These are phyloP conservation scores for Helicoverpa assulta DNA, from an alignment of 2,888 invertebrate genomes.

Conservation along the genomic window DNA sequence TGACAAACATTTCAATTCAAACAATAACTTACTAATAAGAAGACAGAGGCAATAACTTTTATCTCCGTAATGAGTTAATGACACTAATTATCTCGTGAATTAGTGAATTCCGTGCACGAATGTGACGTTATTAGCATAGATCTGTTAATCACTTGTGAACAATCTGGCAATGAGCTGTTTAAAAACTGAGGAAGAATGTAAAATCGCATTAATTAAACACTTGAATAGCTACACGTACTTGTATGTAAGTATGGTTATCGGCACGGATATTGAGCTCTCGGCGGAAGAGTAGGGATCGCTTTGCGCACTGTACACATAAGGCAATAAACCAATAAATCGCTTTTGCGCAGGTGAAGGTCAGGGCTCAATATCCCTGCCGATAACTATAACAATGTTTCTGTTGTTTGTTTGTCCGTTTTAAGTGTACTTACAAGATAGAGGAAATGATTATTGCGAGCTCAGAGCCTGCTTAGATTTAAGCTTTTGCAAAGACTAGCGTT, in stretches of 20 bases:
- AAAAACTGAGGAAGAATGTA: conserved; percentile 46
- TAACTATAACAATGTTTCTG: neutral
- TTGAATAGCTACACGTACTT: conserved; percentile 15
- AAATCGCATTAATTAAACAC: conserved; percentile 27
- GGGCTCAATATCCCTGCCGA: too few relatives aligned
- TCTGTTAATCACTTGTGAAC: conserved; percentile 43
- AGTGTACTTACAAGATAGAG: too few relatives aligned
- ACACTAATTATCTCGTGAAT: conserved; percentile 13
- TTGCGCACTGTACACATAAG: too few relatives aligned
- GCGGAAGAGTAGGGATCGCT: too few relatives aligned
- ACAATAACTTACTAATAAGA: neutral
- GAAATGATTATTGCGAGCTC: too few relatives aligned
- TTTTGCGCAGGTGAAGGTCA: too few relatives aligned
- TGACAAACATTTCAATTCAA: neutral
- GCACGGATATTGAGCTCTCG: too few relatives aligned
- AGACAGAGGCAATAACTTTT: neutral
- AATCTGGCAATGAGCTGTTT: conserved; percentile 27
- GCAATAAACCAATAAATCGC: too few relatives aligned
- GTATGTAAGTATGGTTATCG: neutral
- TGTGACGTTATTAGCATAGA: conserved; percentile 34
- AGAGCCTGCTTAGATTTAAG: too few relatives aligned
- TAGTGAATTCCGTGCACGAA: conserved; percentile 25
- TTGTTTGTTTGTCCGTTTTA: neutral
- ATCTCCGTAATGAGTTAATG: neutral
- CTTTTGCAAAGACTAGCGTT: too few relatives aligned